Evolutionary conservation across 2,113 vertebrate genomes (phyloP).

Genomic region (Platycercus adscitus): DNA sequence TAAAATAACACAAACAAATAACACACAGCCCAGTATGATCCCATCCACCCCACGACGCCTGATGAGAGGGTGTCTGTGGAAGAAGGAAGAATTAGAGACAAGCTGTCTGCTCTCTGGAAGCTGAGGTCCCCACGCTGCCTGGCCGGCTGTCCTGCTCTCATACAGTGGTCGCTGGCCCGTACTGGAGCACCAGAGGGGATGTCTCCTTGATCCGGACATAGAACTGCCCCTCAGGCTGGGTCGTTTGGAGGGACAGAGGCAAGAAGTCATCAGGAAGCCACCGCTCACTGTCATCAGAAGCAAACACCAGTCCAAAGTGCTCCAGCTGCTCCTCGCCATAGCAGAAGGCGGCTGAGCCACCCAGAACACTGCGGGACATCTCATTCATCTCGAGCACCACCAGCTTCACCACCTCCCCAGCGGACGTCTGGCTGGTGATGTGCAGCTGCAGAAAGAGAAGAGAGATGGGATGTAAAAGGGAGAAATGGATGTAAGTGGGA

Average conservation of each 20-base stretch:
- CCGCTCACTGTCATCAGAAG: constrained; percentile 77
- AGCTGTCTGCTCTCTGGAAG: constrained; percentile 46
- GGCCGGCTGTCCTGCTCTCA: constrained; percentile 58
- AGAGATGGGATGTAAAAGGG: neutral
- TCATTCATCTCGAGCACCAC: constrained; percentile 89
- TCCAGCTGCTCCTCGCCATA: constrained; percentile 83
- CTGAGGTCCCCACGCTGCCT: neutral
- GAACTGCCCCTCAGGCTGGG: constrained; percentile 82
- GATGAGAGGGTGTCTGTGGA: constrained; percentile 62
- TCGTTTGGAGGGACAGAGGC: constrained; percentile 84
- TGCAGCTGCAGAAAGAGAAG: constrained; percentile 77
- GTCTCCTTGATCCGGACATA: constrained; percentile 88
- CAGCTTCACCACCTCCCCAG: constrained; percentile 85
- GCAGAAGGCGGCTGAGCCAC: constrained; percentile 58
- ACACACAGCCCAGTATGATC: constrained; percentile 60
- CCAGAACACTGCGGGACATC: constrained; percentile 71
- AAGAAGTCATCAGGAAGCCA: constrained; percentile 88
- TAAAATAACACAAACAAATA: constrained; percentile 47
- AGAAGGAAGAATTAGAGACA: constrained; percentile 73
- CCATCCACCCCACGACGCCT: constrained; percentile 7
- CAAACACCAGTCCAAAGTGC: constrained; percentile 86
- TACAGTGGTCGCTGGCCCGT: constrained; percentile 85
- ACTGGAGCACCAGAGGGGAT: constrained; percentile 83
- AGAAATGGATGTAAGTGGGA: neutral
- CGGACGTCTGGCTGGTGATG: constrained; percentile 80